phyloP scores from a whole-genome alignment of 2,888 invertebrate genomes.

The Ichneumoninae sp. region DNA sequence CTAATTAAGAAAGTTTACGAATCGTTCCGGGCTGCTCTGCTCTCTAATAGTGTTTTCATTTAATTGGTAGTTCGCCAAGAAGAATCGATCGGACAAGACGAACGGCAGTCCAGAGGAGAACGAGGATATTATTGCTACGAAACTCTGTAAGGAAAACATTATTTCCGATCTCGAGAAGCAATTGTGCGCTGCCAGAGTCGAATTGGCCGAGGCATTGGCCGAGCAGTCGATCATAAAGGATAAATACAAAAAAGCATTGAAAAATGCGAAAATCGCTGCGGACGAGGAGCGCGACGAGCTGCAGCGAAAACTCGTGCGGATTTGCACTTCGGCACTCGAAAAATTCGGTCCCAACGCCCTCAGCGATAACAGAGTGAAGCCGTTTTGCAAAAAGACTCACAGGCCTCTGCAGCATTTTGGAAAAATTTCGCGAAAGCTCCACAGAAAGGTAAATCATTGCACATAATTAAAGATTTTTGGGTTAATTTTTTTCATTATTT shows the following conservation, averaged over 20 bases:
- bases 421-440: conserved; percentile 65
- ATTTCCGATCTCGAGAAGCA: conserved; percentile 70
- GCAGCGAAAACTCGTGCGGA: conserved; percentile 71
- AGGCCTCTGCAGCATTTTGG: conserved; percentile 57
- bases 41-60: conserved; percentile 31
- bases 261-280: conserved; percentile 63
- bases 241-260: conserved; percentile 70
- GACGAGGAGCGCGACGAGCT: conserved; percentile 67
- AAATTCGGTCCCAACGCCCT: conserved; percentile 68
- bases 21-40: background rate
- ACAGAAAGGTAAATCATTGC: conserved; percentile 68
- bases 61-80: conserved; percentile 45
- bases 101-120: background rate
- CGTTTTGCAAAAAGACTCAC: conserved; percentile 39
- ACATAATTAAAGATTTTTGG: background rate
- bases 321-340: conserved; percentile 71
- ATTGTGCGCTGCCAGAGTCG: conserved; percentile 56
- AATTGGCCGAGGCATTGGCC: conserved; percentile 67
- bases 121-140: conserved; percentile 8
- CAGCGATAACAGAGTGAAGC: conserved; percentile 9
- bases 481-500: background rate
- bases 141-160: conserved; percentile 57
- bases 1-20: background rate
- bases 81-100: background rate
- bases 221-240: conserved; percentile 62